Evolutionary conservation across 2,113 vertebrate species (phyloP).

Genomic region (Crotalus helleri): DNA sequence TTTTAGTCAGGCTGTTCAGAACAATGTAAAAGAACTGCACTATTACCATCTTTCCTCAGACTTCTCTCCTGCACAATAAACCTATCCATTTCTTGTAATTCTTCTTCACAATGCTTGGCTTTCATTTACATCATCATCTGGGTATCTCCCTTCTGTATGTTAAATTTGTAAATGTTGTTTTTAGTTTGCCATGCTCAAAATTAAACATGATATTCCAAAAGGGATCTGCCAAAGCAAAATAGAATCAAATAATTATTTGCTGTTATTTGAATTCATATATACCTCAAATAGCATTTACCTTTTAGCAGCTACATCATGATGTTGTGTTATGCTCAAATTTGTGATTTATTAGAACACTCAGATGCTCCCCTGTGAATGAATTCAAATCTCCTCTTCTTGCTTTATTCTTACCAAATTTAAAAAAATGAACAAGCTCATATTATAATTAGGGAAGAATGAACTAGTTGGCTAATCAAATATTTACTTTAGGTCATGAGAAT

Average conservation of each 20-base stretch:
- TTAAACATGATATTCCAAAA: background rate
- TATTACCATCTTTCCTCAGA: background rate
- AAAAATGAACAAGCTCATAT: background rate
- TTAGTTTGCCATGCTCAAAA: background rate
- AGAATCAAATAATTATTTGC: background rate
- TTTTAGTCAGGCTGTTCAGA: background rate
- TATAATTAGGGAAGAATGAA: background rate
- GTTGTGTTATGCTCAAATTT: background rate
- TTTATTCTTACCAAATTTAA: background rate
- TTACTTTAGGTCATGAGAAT: background rate
- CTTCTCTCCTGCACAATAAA: background rate
- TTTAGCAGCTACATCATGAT: background rate
- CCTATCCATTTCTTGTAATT: background rate
- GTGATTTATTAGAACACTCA: background rate
- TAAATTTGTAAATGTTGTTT: background rate
- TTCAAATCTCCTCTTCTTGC: background rate
- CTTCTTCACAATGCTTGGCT: background rate
- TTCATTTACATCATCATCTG: background rate
- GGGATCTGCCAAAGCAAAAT: background rate
- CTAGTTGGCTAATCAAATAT: background rate
- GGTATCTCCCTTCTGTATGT: background rate
- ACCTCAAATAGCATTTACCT: background rate
- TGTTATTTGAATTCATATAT: background rate
- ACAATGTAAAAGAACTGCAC: background rate
- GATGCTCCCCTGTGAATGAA: background rate